Evolutionary conservation across 2,888 invertebrate species (phyloP).

Genomic region (Schizaphis graminum): DNA sequence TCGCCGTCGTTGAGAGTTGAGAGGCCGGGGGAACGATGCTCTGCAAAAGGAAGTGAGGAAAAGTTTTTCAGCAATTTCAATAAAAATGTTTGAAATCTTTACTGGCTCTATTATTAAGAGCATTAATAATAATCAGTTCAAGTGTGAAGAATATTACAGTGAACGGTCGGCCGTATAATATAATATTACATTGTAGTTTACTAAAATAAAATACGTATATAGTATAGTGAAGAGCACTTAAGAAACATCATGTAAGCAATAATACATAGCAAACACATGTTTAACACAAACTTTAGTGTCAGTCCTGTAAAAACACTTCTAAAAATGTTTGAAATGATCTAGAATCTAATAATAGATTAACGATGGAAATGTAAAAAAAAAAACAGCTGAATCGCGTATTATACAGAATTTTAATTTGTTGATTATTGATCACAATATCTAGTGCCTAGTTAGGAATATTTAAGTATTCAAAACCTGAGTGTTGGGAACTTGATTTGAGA

Average conservation of each 20-base stretch:
- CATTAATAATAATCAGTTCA: neutral
- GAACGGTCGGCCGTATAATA: neutral
- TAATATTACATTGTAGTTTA: neutral
- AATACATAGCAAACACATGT: slow-evolving; percentile 4
- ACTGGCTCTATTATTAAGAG: neutral
- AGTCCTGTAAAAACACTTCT: neutral
- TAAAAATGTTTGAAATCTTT: neutral
- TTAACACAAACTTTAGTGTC: neutral
- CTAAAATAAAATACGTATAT: slow-evolving; percentile 11
- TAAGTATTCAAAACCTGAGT: neutral
- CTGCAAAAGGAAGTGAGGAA: neutral
- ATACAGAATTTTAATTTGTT: neutral
- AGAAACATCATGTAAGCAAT: neutral
- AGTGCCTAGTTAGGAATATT: neutral
- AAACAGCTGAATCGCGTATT: neutral
- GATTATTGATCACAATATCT: neutral
- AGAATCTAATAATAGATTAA: neutral
- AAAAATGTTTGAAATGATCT: too few relatives aligned
- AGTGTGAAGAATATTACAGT: neutral
- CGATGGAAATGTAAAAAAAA: neutral
- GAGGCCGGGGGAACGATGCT: neutral
- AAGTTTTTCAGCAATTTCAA: neutral
- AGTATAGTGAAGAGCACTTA: neutral
- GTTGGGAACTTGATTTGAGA: neutral
- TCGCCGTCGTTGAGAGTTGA: neutral